Conservation (phyloP, 2,113 vertebrate species). For the Peromyscus californicus region DNA sequence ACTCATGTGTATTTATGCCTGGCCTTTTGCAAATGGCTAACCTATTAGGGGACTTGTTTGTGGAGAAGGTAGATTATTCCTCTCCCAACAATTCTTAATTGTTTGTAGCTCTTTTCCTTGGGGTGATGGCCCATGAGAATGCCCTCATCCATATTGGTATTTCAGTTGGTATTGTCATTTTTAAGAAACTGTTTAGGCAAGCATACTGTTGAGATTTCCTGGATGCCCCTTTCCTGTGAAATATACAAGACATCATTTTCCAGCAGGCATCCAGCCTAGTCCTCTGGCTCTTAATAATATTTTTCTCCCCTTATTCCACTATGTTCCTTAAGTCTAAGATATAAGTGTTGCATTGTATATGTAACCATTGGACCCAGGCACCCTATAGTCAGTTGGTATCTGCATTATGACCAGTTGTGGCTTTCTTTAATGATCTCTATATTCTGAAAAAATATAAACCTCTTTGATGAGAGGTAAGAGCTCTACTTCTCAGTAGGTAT, state of each 20-base stretch:
- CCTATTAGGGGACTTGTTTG: not conserved
- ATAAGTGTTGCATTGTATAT: not conserved
- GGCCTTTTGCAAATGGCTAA: not conserved
- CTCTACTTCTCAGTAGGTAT: not conserved
- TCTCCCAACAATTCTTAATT: not conserved
- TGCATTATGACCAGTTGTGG: not conserved
- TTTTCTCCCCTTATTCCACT: not conserved
- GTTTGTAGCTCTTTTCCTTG: not conserved
- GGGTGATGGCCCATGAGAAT: not conserved
- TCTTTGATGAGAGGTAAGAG: not conserved
- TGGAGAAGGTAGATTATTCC: not conserved
- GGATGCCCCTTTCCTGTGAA: not conserved
- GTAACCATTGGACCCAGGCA: not conserved
- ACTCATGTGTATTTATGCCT: not conserved
- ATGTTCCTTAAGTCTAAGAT: not conserved
- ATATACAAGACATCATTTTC: not conserved
- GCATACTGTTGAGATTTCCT: not conserved
- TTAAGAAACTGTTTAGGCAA: not conserved
- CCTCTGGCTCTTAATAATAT: not conserved
- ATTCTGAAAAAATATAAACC: not conserved
- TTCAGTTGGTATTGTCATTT: not conserved
- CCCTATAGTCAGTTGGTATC: not conserved
- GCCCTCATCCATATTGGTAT: not conserved
- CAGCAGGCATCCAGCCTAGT: not conserved
- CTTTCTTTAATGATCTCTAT: not conserved